Conservation (phyloP, 2,888 invertebrate genomes). For the Amitus sp. region DNA sequence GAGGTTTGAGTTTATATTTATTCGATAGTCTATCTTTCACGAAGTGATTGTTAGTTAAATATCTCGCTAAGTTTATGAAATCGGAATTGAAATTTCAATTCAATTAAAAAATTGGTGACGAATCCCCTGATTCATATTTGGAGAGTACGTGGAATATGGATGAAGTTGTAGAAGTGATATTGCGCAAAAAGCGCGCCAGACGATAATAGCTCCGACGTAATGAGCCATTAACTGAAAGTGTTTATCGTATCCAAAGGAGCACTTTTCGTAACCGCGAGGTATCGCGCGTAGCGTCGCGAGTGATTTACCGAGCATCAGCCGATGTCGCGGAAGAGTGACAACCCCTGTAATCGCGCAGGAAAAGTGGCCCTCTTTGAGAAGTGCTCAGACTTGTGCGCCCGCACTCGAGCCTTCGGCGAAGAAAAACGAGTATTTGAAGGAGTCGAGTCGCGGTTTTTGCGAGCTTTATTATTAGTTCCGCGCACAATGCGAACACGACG, state of each 20-base stretch:
- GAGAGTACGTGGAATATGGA: no score
- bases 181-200: no score
- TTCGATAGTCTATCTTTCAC: no score
- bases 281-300: constrained; percentile 2
- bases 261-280: neutral
- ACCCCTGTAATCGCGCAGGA: constrained; percentile 9
- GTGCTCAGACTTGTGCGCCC: neutral
- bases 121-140: no score
- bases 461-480: constrained; percentile 9
- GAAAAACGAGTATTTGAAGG: constrained; percentile 10
- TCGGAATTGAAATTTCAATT: no score
- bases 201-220: neutral
- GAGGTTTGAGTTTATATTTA: no score
- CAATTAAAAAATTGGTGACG: no score
- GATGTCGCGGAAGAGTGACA: constrained; percentile 10
- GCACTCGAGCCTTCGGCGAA: constrained; percentile 9
- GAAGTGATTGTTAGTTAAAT: no score
- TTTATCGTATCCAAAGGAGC: neutral
- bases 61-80: no score
- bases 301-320: constrained; percentile 10
- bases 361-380: constrained; percentile 10
- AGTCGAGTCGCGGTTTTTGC: constrained; percentile 5
- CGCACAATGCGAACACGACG: constrained; percentile 12
- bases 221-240: neutral
- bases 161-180: no score